Percentiles rank a stretch among this genome's conserved stretches.
Conservation (phyloP, 35 echinoderm and acorn worm species). For the Lytechinus variegatus region DNA sequence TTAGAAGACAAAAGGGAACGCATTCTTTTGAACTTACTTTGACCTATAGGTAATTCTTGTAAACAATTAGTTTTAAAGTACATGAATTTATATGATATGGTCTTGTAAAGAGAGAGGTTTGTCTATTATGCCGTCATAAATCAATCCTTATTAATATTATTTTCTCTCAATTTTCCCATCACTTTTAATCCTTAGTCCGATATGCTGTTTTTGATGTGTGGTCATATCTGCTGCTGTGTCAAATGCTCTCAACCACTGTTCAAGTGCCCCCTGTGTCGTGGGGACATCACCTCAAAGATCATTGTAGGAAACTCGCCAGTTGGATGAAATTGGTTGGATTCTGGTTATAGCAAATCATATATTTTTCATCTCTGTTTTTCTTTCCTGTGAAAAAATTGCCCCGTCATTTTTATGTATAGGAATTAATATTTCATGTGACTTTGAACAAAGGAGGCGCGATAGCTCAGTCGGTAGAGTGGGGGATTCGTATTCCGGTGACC, state of each 20-base stretch:
- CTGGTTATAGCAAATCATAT: background rate
- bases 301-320: conserved; percentile 65
- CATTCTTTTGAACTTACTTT: too few species aligned
- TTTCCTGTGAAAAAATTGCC: background rate
- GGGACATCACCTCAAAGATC: conserved; percentile 77
- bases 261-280: conserved; percentile 76
- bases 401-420: background rate
- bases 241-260: conserved; percentile 66
- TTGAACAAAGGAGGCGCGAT: too few species aligned
- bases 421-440: too few species aligned
- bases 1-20: too few species aligned
- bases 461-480: too few species aligned
- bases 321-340: background rate
- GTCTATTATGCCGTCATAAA: too few species aligned
- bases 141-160: too few species aligned
- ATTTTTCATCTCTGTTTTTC: background rate
- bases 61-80: too few species aligned
- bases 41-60: too few species aligned
- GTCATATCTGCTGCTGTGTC: conserved; percentile 95
- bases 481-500: too few species aligned
- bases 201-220: conserved; percentile 92
- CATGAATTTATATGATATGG: too few species aligned
- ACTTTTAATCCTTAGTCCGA: conserved; percentile 75
- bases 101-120: too few species aligned
- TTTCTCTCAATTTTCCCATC: background rate